These are phyloP conservation scores for Neogale vison DNA, from an alignment of 2,113 vertebrate species.

Conservation along the genomic window DNA sequence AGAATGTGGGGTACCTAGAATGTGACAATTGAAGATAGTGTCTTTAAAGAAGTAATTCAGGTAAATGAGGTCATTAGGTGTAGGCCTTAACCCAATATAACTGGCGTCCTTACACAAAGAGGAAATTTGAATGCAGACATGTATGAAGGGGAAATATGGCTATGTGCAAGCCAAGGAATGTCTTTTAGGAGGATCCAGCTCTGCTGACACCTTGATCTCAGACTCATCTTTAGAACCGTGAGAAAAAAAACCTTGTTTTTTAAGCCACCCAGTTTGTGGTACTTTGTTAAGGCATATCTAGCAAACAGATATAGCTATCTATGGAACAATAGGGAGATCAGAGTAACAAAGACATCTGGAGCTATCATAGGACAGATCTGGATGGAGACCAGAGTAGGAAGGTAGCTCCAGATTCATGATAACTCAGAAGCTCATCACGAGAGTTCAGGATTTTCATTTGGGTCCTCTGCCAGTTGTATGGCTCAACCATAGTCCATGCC, in stretches of 20 bases:
- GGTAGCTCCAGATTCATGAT: neutral
- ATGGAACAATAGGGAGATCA: neutral
- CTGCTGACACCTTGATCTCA: neutral
- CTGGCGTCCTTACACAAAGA: neutral
- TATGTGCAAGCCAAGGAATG: neutral
- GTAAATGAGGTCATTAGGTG: neutral
- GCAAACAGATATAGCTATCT: neutral
- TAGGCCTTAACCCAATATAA: neutral
- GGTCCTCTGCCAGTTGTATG: neutral
- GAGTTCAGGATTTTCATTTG: neutral
- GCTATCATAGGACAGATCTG: neutral
- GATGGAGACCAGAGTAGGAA: neutral
- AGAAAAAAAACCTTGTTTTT: neutral
- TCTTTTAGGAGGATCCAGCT: neutral
- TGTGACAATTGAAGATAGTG: neutral
- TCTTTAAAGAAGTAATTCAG: neutral
- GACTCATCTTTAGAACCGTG: neutral
- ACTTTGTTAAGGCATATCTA: neutral
- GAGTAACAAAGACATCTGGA: neutral
- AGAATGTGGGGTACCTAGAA: neutral
- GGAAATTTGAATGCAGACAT: neutral
- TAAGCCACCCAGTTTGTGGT: neutral
- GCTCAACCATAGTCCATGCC: neutral
- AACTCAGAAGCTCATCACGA: neutral
- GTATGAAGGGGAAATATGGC: neutral